Conservation (phyloP, 2,113 vertebrate genomes). For the Perca schrenkii region DNA sequence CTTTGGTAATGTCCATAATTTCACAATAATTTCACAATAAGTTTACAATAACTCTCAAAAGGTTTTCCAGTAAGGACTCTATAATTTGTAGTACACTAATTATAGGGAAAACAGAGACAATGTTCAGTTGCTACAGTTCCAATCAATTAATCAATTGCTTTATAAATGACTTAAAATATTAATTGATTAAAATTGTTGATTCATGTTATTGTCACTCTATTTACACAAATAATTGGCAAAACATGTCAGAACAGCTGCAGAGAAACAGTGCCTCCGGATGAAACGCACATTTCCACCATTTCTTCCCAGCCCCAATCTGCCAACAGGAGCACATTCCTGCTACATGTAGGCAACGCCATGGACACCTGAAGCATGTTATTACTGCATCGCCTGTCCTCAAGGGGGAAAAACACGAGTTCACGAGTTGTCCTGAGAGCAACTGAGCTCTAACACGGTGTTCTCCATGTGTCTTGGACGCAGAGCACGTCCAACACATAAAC, state of each 20-base stretch:
- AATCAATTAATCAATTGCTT: not conserved
- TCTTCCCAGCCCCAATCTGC: constrained; percentile 29
- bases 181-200: not conserved
- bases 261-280: constrained; percentile 8
- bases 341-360: constrained; percentile 26
- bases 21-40: not conserved
- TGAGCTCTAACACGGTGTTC: constrained; percentile 34
- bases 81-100: not conserved
- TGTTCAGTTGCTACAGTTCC: not conserved
- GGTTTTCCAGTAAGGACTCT: not conserved
- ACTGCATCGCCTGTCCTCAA: constrained; percentile 29
- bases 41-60: not conserved
- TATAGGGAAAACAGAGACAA: not conserved
- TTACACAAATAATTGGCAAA: not conserved
- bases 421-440: constrained; percentile 39
- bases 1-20: not conserved
- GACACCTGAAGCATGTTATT: constrained; percentile 74
- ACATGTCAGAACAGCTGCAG: not conserved
- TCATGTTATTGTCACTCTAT: not conserved
- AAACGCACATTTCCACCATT: constrained; percentile 39
- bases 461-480: constrained; percentile 10
- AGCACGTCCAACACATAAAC: constrained; percentile 35
- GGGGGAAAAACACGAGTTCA: constrained; percentile 31
- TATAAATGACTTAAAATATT: not conserved
- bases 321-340: constrained; percentile 68